These are phyloP conservation scores for Montipora sp. DNA, from an alignment of 64 coral and sea anemone genomes.

Conservation along the genomic window DNA sequence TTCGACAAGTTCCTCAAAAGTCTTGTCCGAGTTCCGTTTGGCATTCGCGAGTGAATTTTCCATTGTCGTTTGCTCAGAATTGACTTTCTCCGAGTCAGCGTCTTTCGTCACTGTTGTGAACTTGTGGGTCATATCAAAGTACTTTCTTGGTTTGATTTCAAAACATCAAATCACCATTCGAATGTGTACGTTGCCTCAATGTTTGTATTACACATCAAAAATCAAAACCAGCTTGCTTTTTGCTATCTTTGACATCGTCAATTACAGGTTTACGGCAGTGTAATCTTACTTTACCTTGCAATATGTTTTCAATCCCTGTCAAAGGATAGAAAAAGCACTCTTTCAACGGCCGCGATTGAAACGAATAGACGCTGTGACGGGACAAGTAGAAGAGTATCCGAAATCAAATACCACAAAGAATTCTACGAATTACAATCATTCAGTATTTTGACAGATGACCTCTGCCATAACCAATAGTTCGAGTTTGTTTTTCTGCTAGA, in stretches of 20 bases:
- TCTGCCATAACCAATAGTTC: slow-evolving; percentile 1
- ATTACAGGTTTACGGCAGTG: neutral
- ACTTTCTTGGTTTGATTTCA: neutral
- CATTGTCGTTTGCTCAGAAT: neutral
- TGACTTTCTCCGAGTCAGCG: neutral
- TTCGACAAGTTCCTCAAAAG: slow-evolving; percentile 39
- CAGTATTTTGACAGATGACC: slow-evolving; percentile 38
- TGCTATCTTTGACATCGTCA: slow-evolving; percentile 3
- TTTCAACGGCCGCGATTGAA: neutral
- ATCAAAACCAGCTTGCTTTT: neutral
- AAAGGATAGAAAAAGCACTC: neutral
- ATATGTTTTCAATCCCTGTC: neutral
- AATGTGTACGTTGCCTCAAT: slow-evolving; percentile 11
- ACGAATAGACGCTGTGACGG: neutral
- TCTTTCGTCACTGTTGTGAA: neutral
- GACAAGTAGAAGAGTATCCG: neutral
- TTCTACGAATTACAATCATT: slow-evolving; percentile 46
- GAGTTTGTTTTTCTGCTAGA: neutral
- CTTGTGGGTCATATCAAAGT: neutral
- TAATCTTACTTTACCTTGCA: neutral
- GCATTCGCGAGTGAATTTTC: neutral
- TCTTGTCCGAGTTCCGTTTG: slow-evolving; percentile 23
- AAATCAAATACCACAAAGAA: slow-evolving; percentile 53
- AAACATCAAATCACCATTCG: neutral
- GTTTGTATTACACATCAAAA: slow-evolving; percentile 7